Evolutionary conservation across 2,797 vertebrate species (phyloP), one percentile per base, ranked within the genome.

Genomic region (Picus viridis): DNA sequence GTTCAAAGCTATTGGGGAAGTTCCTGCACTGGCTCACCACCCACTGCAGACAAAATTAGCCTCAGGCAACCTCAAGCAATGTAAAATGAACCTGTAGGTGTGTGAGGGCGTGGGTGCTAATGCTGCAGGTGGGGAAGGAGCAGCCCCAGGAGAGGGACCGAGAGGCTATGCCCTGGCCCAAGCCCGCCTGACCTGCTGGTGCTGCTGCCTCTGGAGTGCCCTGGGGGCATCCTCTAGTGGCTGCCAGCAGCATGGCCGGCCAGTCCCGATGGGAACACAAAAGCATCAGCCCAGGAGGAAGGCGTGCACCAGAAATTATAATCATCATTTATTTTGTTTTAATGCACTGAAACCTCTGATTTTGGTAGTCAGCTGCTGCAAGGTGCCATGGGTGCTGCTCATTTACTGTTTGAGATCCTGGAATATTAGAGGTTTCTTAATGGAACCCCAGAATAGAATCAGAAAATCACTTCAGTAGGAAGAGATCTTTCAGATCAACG

Each of bases 151-250:
- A 74, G 24, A 51, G 16, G 23, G 16, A n/a, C 7, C 0, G 7
- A n/a, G 26, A 79, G 43, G 26, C 3, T 91, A 22, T 26, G 83
- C 16, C 15, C 11, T 0, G 4, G 5, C 14, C 30, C 3, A 1
- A 53, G 24, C 24, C n/a, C 10, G 4, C 3, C 18, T 2, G 30
- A 17, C 8, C 27, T 54, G 47, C 32, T 36, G 23, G 24, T 10
- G 34, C 29, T 30, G 70, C 56, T 29, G 14, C 43, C 49, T 24
- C 23, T 10, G 2, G 1, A 8, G 9, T 6, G 39, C 51, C 41
- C 47, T 41, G 45, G 65, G 36, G 56, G 34, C 81, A 90, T 73
- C 92, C 91, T 70, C 86, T 80, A 83, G 93, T 27, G 84, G 93
- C 78, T 78, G 65, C 81, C 49, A 65, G 76, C 39, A 62, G 81